Evolutionary conservation across 23 tunicate genomes (phyloP).

Genomic region (Ciona savignyi): DNA sequence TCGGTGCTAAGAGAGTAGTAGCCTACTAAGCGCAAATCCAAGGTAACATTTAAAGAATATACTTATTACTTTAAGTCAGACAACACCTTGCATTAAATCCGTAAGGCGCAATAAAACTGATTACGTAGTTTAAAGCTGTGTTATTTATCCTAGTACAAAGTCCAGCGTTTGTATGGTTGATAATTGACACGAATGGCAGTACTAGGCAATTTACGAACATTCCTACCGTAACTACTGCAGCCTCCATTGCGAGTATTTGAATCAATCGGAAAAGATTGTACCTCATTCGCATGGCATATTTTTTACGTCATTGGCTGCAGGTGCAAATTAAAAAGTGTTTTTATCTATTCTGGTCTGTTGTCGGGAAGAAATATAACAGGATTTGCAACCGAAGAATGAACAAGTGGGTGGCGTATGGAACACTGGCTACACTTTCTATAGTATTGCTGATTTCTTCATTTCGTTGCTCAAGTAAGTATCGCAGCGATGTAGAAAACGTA

Average conservation of each 20-base stretch:
- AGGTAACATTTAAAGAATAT: too few relatives aligned
- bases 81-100: too few relatives aligned
- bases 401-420: conserved; percentile 36
- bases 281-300: conserved; percentile 46
- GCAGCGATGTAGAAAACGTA: too few relatives aligned
- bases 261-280: neutral
- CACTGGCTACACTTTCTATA: conserved; percentile 30
- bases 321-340: conserved; percentile 28
- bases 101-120: too few relatives aligned
- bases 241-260: neutral
- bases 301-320: conserved; percentile 31
- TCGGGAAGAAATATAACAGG: neutral
- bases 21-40: too few relatives aligned
- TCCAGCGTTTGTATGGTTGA: too few relatives aligned
- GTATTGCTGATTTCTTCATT: conserved; percentile 29
- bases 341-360: neutral
- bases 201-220: neutral
- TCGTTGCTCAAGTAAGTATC: conserved; percentile 42
- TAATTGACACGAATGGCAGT: neutral
- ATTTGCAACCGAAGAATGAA: conserved; percentile 58
- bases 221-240: too few relatives aligned
- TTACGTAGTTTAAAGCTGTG: too few relatives aligned
- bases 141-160: too few relatives aligned
- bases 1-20: too few relatives aligned
- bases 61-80: too few relatives aligned